A percentile compares a stretch with the other conserved stretches of the same genome.
Conservation (phyloP, 2,113 vertebrate genomes). For the Zosterops borbonicus region DNA sequence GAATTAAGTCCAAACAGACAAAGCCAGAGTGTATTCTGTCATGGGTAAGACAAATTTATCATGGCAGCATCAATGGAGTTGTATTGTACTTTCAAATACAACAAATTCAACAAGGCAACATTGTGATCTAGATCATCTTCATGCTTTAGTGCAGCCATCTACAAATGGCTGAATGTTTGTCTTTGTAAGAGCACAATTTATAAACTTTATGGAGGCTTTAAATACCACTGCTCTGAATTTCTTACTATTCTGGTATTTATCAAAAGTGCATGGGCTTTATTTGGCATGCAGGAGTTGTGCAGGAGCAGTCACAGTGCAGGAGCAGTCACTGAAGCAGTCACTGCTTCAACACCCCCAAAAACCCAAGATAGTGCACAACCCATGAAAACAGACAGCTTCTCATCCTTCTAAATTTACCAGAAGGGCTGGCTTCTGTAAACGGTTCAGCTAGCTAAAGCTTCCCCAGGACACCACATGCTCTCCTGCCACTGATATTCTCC, state of each 20-base stretch:
- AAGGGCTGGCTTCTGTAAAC: neutral
- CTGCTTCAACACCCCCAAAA: neutral
- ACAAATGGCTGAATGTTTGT: neutral
- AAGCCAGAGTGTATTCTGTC: neutral
- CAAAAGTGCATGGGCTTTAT: neutral
- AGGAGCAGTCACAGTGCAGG: neutral
- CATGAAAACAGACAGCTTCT: neutral
- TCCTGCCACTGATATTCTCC: neutral
- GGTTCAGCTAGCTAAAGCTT: neutral
- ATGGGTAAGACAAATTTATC: neutral
- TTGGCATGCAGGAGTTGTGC: neutral
- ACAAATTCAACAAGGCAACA: neutral
- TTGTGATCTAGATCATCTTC: neutral
- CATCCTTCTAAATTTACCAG: neutral
- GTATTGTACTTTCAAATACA: neutral
- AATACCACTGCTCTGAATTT: neutral
- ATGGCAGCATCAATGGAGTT: fast-evolving
- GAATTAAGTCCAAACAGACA: neutral
- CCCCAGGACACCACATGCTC: neutral
- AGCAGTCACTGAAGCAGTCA: neutral
- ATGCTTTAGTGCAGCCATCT: neutral
- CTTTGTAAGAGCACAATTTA: neutral
- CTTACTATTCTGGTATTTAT: neutral
- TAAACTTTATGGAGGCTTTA: neutral
- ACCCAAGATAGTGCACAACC: neutral